Evolutionary conservation across 2,888 invertebrate species (phyloP).

Genomic region (Caenorhabditis macrosperma): DNA sequence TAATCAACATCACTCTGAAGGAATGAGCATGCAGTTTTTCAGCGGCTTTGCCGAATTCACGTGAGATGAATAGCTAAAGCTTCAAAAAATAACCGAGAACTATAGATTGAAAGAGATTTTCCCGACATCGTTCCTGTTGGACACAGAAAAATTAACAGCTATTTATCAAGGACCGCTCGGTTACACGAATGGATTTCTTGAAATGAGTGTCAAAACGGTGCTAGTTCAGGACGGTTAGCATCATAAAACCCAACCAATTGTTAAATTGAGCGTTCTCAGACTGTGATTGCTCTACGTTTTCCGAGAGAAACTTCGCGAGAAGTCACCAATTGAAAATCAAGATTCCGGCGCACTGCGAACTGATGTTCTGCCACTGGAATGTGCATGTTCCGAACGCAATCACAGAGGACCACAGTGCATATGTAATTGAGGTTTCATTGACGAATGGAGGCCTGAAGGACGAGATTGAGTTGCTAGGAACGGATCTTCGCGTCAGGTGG

Average conservation of each 20-base stretch:
- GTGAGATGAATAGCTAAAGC: too few species aligned
- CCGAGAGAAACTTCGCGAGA: neutral
- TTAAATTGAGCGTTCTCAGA: neutral
- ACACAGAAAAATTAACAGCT: neutral
- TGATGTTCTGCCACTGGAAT: conserved; percentile 12
- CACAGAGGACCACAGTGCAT: neutral
- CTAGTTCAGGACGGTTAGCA: neutral
- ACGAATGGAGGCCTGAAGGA: neutral
- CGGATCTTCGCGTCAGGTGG: neutral
- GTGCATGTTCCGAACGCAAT: neutral
- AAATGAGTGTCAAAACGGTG: neutral
- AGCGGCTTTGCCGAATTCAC: too few species aligned
- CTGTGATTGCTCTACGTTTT: conserved; percentile 1
- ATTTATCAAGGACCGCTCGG: neutral
- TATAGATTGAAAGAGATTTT: neutral
- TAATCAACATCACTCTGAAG: too few species aligned
- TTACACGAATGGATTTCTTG: neutral
- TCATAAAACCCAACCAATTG: too few species aligned
- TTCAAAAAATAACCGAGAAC: too few species aligned
- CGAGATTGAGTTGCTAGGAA: neutral
- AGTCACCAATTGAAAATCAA: neutral
- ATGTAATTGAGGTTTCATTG: neutral
- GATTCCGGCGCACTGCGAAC: neutral
- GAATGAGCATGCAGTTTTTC: too few species aligned
- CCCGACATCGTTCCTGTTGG: neutral